phyloP scores from a whole-genome alignment of 2,113 vertebrate genomes.

The Carassius auratus region DNA sequence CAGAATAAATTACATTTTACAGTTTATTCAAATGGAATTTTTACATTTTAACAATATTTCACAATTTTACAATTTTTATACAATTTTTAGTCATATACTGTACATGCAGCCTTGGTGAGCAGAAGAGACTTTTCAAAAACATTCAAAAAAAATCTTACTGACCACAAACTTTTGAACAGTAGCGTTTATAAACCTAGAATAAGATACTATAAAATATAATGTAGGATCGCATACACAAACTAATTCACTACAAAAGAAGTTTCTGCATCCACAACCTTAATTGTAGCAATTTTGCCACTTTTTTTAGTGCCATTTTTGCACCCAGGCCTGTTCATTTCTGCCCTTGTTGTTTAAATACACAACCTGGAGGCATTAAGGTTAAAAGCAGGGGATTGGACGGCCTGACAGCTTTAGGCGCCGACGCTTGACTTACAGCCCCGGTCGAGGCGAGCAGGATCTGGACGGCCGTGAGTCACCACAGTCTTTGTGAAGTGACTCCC shows the following conservation, averaged over 20 bases:
- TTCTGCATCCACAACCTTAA: background rate
- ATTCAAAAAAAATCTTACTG: background rate
- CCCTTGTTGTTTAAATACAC: background rate
- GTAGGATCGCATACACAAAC: background rate
- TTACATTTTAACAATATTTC: background rate
- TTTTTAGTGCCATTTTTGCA: background rate
- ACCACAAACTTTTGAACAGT: background rate
- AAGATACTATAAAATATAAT: background rate
- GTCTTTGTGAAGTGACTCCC: slow-evolving; percentile 46
- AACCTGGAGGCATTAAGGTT: background rate
- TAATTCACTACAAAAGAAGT: background rate
- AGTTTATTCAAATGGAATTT: background rate
- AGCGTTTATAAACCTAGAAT: too few relatives aligned
- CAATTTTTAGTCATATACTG: background rate
- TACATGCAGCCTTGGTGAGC: background rate
- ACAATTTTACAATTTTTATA: background rate
- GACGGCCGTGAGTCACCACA: slow-evolving; percentile 57
- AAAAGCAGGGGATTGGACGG: slow-evolving; percentile 27
- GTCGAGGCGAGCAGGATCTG: slow-evolving; percentile 8
- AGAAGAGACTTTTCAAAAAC: background rate
- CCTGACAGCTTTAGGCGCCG: slow-evolving; percentile 35
- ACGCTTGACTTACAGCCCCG: background rate
- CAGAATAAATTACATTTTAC: background rate
- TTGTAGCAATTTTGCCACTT: background rate
- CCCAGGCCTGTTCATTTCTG: background rate